Evolutionary conservation across 2,113 vertebrate genomes (phyloP), one percentile per base, ranked within the genome.

Genomic region (Stegastes partitus): DNA sequence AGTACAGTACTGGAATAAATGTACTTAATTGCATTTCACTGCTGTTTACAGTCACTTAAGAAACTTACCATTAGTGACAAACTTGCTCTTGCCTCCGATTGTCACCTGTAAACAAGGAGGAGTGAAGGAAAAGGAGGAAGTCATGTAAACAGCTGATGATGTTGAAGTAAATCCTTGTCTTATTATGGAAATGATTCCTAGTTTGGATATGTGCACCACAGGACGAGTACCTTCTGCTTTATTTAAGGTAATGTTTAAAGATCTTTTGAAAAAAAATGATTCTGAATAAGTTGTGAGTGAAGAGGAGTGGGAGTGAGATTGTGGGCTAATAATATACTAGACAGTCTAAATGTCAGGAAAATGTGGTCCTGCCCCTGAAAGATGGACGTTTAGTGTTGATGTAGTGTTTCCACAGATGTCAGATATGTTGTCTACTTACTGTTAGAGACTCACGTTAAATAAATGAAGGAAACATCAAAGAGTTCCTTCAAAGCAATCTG

Each of bases 41-140:
- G 11, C 11, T 18, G 16, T 71, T 50, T 61, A 15, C 44, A 75
- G 31, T 44, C 3, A 66, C 15, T 39, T 8, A n/a, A 28, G 25
- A 59, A 42, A 89, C 90, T 89, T 86, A 94, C 93, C 82, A 63
- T 90, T 93, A 50, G 79, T 83, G 28, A 83, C 82, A 53, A 92
- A 93, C 78, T 89, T 91, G 86, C 81, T 73, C 74, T 89, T 94
- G 74, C 49, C 80, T 80, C 89, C 90, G n/a, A 90, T 65, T 53
- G 85, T 10, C 81, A 89, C 85, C 94, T 95, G 78, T 22, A 69
- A 78, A 21, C n/a, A 34, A 9, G 23, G 11, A 37, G 26, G 12
- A 51, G 25, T 8, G 5, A 47, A 51, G n/a, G 37, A 11, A 47
- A 16, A 55, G 15, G 3, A 56, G 6, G 5, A 37, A 19, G 1